Percentiles rank a stretch among this genome's conserved stretches.
Evolutionary conservation across 2,888 invertebrate species (phyloP).

Genomic region (Agriopis marginaria): DNA sequence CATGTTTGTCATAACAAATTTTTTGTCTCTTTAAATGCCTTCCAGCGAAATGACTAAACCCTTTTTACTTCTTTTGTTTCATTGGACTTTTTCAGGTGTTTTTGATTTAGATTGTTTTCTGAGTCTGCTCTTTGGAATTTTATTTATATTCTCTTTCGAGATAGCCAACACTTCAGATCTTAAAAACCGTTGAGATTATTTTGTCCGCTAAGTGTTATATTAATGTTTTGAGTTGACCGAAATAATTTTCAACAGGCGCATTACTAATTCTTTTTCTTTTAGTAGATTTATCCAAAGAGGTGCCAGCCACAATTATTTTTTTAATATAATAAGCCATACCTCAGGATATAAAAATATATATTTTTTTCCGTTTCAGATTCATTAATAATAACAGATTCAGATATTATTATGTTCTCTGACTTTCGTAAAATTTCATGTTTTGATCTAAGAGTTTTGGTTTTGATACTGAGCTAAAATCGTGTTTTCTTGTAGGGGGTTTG

Average conservation of each 20-base stretch:
- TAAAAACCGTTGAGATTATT: constrained; percentile 12
- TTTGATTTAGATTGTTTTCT: constrained; percentile 2
- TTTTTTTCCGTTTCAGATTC: background rate
- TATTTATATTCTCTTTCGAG: constrained; percentile 2
- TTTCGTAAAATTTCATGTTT: background rate
- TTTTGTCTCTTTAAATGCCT: constrained; percentile 3
- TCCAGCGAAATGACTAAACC: constrained; percentile 10
- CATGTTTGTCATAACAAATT: constrained; percentile 1
- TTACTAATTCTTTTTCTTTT: constrained; percentile 8
- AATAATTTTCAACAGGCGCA: constrained; percentile 15
- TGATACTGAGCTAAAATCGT: no score
- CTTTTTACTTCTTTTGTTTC: constrained; percentile 7
- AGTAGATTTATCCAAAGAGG: constrained; percentile 14
- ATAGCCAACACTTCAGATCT: constrained; percentile 13
- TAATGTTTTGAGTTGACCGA: constrained; percentile 12
- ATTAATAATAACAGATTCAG: background rate
- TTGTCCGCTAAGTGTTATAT: constrained; percentile 5
- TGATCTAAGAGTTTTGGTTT: background rate
- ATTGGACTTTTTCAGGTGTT: constrained; percentile 1
- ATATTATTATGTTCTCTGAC: background rate
- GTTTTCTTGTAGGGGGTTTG: background rate
- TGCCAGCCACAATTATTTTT: constrained; percentile 9
- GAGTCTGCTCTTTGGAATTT: constrained; percentile 12
- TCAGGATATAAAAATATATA: background rate
- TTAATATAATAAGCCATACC: constrained; percentile 14